Evolutionary conservation across 2,888 invertebrate species (phyloP).

Genomic region (Cabera pusaria): DNA sequence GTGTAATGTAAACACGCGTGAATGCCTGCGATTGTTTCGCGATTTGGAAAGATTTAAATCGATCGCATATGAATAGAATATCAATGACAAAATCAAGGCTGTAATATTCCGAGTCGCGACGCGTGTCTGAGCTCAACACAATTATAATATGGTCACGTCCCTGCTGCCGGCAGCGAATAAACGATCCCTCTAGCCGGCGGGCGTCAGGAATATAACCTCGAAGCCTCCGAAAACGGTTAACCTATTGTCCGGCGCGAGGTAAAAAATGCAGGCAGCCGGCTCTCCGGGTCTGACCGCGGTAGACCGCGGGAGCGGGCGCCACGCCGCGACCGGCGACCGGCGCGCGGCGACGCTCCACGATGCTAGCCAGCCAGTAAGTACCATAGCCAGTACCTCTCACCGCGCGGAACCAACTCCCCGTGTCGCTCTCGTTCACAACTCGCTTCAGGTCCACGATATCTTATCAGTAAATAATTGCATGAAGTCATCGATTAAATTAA

Average conservation of each 20-base stretch:
- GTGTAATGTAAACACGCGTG: conserved; percentile 49
- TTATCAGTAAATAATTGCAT: conserved; percentile 76
- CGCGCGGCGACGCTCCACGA: conserved; percentile 7
- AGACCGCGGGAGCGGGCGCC: too few relatives aligned
- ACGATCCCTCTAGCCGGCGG: neutral
- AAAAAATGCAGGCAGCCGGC: conserved; percentile 64
- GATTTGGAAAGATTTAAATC: conserved; percentile 7
- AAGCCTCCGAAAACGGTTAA: conserved; percentile 45
- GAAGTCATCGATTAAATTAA: conserved; percentile 79
- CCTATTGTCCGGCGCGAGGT: conserved; percentile 55
- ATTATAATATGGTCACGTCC: too few relatives aligned
- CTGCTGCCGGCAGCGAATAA: conserved; percentile 24
- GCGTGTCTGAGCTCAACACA: too few relatives aligned
- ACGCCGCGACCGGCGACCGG: conserved; percentile 10
- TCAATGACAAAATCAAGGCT: too few relatives aligned
- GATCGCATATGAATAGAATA: too few relatives aligned
- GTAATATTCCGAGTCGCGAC: neutral
- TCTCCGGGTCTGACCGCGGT: too few relatives aligned
- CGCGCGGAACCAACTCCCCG: conserved; percentile 56
- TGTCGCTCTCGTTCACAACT: conserved; percentile 39
- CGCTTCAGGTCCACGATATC: conserved; percentile 61
- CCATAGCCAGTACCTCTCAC: conserved; percentile 56
- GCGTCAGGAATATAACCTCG: conserved; percentile 70
- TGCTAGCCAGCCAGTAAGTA: conserved; percentile 1
- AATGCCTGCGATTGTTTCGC: conserved; percentile 25